phyloP scores from a whole-genome alignment of 2,888 invertebrate species.

The Auanema freiburgensis region DNA sequence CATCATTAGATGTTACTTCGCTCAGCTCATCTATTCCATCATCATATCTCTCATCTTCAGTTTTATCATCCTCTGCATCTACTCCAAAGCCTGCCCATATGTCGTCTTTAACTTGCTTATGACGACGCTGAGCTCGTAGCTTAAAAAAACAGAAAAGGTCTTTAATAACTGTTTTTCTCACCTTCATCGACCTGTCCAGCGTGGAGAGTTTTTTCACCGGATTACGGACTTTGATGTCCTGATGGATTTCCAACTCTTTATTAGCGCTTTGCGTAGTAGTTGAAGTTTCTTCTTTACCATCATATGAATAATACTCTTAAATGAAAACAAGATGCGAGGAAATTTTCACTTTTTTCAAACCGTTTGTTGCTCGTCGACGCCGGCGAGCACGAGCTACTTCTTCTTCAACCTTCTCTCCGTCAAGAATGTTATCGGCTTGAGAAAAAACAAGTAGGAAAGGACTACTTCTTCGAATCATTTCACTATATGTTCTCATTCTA shows the following conservation, averaged over 20 bases:
- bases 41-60: slow-evolving; percentile 16
- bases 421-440: slow-evolving; percentile 38
- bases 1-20: slow-evolving; percentile 26
- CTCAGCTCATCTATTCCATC: slow-evolving; percentile 5
- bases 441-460: slow-evolving; percentile 42
- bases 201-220: slow-evolving; percentile 2
- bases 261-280: background rate
- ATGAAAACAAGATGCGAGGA: background rate
- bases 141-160: background rate
- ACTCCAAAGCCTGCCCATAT: slow-evolving; percentile 44
- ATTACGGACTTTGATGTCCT: background rate
- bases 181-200: background rate
- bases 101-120: slow-evolving; percentile 27
- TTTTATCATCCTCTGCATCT: slow-evolving; percentile 13
- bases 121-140: slow-evolving; percentile 19
- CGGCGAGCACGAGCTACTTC: slow-evolving; percentile 30
- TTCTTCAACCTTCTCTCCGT: slow-evolving; percentile 26
- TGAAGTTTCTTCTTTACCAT: background rate
- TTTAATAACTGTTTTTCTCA: too few species aligned
- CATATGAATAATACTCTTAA: slow-evolving; percentile 18
- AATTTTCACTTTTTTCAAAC: slow-evolving; percentile 5
- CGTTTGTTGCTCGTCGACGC: slow-evolving; percentile 21
- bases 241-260: slow-evolving; percentile 9
- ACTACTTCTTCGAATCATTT: slow-evolving; percentile 38
- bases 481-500: slow-evolving; percentile 39